Base-by-base conservation (phyloP, 2,888 invertebrate genomes). In the Eristalis pertinax region DNA sequence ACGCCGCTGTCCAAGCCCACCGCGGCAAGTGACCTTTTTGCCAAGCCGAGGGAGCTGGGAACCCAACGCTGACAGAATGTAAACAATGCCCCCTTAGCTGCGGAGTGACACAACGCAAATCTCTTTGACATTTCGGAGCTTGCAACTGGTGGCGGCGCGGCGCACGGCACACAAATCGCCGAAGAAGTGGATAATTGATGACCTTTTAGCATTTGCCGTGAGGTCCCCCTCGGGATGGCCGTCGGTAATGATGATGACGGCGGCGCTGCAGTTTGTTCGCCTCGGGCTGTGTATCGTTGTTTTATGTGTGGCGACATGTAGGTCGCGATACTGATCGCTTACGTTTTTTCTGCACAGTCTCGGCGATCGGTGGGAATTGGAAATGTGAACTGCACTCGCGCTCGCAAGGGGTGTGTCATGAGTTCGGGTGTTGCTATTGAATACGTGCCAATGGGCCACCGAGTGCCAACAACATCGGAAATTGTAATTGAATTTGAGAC, bases 141-240 rank as follows among this genome's bases (percentile, higher is more conserved):
- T 1, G 50, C 19, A 50, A n/a, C 60, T 26, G 7, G 1, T 4
- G 38, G 70, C 43, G 32, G 73, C 77, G n/a, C 11, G 58, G 13
- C 26, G 26, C 50, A 15, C 24, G 63, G 69, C 67, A 84, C 84
- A 84, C 80, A 75, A 84, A 67, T 72, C 60, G 75, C 76, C 70
- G 86, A 83, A 83, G 78, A 86, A 82, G 86, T 64, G 67, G 83
- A 72, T 86, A 83, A 86, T 86, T 86, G 86, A 86, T 86, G 86
- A 86, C 86, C 86, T 86, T 86, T 86, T 86, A 83, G 83, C 83
- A 79, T 86, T 86, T 86, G 19, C 63, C 50, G 60, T 77, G 65
- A 69, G 73, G 82, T 77, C 73, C 67, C 69, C 64, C 56, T 38
- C n/a, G 56, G 64, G 65, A 56, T 65, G 65, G 74, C 32, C 58